These are phyloP conservation scores for Nothobranchius kuhntae DNA, from an alignment of 2,113 vertebrate species.

Conservation along the genomic window DNA sequence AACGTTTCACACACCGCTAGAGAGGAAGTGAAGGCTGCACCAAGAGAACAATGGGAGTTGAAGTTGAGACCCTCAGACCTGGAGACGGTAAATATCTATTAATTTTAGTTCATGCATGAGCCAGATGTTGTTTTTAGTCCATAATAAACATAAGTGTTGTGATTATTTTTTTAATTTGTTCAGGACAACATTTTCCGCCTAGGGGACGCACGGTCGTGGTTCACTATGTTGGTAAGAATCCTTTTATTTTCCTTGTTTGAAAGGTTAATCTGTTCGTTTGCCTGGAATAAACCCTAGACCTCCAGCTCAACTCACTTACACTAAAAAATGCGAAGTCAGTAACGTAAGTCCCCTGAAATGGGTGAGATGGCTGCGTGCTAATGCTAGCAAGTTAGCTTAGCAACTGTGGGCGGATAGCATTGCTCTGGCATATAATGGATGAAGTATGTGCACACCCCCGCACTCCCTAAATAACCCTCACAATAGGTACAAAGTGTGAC, in stretches of 20 bases:
- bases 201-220: conserved; percentile 23
- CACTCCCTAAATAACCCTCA: no score
- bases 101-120: fast-evolving
- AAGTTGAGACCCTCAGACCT: conserved; percentile 11
- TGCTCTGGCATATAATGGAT: neutral
- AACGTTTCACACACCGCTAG: neutral
- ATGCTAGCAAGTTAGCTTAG: neutral
- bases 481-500: fast-evolving
- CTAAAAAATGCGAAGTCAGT: no score
- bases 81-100: conserved; percentile 49
- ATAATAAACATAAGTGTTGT: no score
- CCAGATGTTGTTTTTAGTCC: no score
- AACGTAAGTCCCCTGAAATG: neutral
- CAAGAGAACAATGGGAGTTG: conserved; percentile 63
- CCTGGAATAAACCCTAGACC: neutral
- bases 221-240: conserved; percentile 62
- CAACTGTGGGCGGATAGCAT: neutral
- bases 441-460: neutral
- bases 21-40: neutral
- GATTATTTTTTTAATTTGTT: neutral
- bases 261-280: neutral
- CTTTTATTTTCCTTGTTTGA: neutral
- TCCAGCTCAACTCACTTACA: no score
- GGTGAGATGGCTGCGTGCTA: neutral
- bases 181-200: conserved; percentile 21